Evolutionary conservation across 2,888 invertebrate genomes (phyloP).

Genomic region (Dioctria linearis): DNA sequence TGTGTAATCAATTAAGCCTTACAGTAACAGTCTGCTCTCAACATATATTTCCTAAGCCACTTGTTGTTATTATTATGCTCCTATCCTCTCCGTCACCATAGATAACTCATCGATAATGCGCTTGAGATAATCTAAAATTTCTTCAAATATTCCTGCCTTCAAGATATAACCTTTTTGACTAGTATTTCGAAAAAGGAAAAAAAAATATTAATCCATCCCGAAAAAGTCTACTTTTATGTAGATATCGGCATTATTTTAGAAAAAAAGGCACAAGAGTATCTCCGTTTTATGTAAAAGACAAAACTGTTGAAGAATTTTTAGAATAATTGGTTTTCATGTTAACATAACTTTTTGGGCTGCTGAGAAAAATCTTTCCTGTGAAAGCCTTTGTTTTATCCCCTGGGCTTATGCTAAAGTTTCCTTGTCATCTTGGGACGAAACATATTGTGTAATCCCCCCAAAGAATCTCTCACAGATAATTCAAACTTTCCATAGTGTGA

Average conservation of each 20-base stretch:
- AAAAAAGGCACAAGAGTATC: slow-evolving; percentile 1
- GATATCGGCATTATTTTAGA: slow-evolving; percentile 17
- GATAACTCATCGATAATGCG: too few species aligned
- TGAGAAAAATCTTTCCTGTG: slow-evolving; percentile 22
- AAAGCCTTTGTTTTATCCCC: slow-evolving; percentile 37
- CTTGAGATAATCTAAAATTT: too few species aligned
- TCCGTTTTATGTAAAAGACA: slow-evolving; percentile 20
- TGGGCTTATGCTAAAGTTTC: slow-evolving; percentile 34
- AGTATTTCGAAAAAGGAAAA: too few species aligned
- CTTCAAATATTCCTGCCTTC: too few species aligned
- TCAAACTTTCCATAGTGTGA: neutral
- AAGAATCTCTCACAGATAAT: slow-evolving; percentile 7
- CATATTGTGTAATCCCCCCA: slow-evolving; percentile 32
- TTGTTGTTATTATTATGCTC: too few species aligned
- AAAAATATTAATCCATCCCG: neutral
- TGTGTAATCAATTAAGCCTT: too few species aligned
- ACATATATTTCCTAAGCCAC: too few species aligned
- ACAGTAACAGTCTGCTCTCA: too few species aligned
- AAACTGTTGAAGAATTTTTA: slow-evolving; percentile 27
- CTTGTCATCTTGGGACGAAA: slow-evolving; percentile 28
- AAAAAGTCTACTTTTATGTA: slow-evolving; percentile 10
- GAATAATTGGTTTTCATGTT: slow-evolving; percentile 40
- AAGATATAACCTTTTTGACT: too few species aligned
- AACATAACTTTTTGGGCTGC: slow-evolving; percentile 1
- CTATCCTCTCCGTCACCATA: too few species aligned